phyloP scores from a whole-genome alignment of 2,888 invertebrate species.

The Brenthis hecate region DNA sequence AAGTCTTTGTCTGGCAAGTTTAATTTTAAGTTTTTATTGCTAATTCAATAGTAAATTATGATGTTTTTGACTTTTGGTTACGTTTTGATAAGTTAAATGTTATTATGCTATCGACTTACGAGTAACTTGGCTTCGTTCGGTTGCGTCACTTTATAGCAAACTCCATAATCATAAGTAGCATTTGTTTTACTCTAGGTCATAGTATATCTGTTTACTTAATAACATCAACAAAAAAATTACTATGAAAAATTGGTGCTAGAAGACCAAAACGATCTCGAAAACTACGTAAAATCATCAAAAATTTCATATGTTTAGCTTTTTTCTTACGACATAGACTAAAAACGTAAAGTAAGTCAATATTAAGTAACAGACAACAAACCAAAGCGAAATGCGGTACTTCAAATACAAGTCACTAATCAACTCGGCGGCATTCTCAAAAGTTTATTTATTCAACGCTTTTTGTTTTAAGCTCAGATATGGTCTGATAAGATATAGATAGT shows the following conservation, averaged over 20 bases:
- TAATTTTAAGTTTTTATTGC: conserved; percentile 32
- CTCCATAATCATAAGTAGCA: no score
- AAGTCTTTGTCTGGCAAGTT: conserved; percentile 29
- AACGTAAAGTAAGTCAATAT: conserved; percentile 3
- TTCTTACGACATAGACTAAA: conserved; percentile 8
- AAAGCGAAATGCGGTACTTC: conserved; percentile 6
- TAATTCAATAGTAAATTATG: conserved; percentile 14
- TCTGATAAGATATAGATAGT: conserved; percentile 1
- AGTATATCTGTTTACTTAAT: no score
- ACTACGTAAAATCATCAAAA: background rate
- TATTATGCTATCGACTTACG: no score
- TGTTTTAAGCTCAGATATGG: conserved; percentile 9
- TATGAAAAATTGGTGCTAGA: no score
- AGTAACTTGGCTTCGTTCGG: no score
- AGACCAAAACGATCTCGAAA: no score
- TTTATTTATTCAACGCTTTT: conserved; percentile 3
- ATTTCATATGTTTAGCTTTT: background rate
- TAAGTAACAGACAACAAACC: conserved; percentile 6
- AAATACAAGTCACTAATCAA: conserved; percentile 1
- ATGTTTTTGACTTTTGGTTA: background rate
- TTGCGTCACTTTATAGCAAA: no score
- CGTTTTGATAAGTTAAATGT: no score
- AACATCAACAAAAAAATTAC: no score
- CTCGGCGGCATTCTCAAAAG: conserved; percentile 3
- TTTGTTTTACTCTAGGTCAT: no score